Base-by-base conservation (phyloP, 2,797 vertebrate genomes). In the Sarcoramphus papa region DNA sequence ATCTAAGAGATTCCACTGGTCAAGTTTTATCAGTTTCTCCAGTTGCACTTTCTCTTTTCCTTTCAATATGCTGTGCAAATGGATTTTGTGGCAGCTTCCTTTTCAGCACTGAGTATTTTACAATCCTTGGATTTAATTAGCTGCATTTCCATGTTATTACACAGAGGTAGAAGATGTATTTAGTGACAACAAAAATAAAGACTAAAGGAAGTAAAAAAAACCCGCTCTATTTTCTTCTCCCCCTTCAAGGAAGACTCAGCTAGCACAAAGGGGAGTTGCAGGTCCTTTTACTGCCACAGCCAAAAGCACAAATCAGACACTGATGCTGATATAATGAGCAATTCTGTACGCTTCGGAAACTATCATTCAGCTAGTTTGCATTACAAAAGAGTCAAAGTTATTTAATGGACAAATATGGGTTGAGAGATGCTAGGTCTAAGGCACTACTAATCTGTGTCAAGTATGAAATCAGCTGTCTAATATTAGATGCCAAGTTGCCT, bases 21-120 rank as follows among this genome's bases (percentile, higher is more conserved):
- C 47, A 85, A 67, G 28, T 80, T 81, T 95, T 73, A 78, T 91
- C 95, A 70, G 60, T 92, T 95, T 93, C 41, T 86, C 23, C 69
- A 50, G 27, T 93, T 94, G 68, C 79, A 74, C 33, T 85, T 81
- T 50, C 72, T 79, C 48, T 74, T 94, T 88, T 91, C 70, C 60
- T 94, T 95, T 96, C 82, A 91, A 41, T 45, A 75, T 24, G 18
- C 54, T 65, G 15, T 16, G 15, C 53, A 78, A 81, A 92, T 50
- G 30, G 81, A 89, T 90, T 92, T 85, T 87, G 63, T 56, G 57
- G 27, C 67, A 74, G 48, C 12, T 95, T 92, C 78, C 75, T 88
- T 91, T 97, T 80, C 51, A 78, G 50, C 35, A 70, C 14, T n/a
- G n/a, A 88, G 24, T 94, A 53, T 83, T 94, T 95, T 72, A 43